Percentiles rank a stretch among this genome's conserved stretches.
Conservation (phyloP, 2,113 vertebrate genomes). For the Sus scrofa region DNA sequence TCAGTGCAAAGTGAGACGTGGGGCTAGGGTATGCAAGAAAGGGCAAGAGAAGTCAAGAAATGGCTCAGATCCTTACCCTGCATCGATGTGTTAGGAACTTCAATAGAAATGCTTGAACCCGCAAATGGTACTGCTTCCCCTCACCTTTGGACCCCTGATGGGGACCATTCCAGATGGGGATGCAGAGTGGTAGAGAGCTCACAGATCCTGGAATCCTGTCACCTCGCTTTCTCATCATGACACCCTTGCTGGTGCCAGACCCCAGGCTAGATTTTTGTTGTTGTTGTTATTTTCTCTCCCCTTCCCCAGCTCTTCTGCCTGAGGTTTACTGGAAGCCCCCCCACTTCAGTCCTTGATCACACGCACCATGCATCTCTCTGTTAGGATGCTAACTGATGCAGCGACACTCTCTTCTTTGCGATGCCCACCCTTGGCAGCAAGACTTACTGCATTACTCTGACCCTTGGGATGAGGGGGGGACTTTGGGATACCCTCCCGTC, state of each 20-base stretch:
- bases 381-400: not conserved
- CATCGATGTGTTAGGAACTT: not conserved
- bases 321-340: not conserved
- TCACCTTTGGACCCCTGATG: not conserved
- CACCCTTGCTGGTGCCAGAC: not conserved
- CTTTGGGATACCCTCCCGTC: not conserved
- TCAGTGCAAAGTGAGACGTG: not conserved
- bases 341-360: not conserved
- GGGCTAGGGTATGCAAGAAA: not conserved
- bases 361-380: not conserved
- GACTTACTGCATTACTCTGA: not conserved
- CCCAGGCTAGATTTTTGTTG: not conserved
- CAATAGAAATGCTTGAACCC: not conserved
- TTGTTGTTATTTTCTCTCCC: not conserved
- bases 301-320: not conserved
- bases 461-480: not conserved
- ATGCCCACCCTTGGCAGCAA: rapidly evolving
- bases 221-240: not conserved
- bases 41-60: not conserved
- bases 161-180: not conserved
- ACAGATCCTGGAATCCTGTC: not conserved
- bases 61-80: not conserved
- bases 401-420: not conserved
- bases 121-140: not conserved
- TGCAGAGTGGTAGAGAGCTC: not conserved